phyloP scores from a whole-genome alignment of 2,888 invertebrate species.

The Gerris lacustris region DNA sequence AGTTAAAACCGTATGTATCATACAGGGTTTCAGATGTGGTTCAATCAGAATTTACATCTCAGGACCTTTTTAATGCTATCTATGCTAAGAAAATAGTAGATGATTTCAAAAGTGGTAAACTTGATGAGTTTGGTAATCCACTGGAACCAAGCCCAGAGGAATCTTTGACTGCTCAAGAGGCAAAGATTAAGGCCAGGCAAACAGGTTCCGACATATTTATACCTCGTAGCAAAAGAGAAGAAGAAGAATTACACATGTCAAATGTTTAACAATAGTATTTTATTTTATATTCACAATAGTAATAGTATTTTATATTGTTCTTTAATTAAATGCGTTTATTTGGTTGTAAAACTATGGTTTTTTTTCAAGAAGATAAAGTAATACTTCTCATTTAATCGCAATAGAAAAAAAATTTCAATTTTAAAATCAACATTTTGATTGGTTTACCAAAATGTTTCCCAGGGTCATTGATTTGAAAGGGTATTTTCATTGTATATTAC shows the following conservation, averaged over 20 bases:
- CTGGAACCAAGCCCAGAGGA: constrained; percentile 61
- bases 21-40: constrained; percentile 61
- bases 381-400: too few species aligned
- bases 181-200: constrained; percentile 52
- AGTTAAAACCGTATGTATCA: constrained; percentile 87
- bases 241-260: constrained; percentile 18
- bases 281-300: not conserved
- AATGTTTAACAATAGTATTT: not conserved
- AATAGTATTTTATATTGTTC: constrained; percentile 12
- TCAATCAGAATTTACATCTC: constrained; percentile 69
- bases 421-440: too few species aligned
- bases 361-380: too few species aligned
- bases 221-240: constrained; percentile 22
- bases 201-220: constrained; percentile 72
- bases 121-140: constrained; percentile 55
- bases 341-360: too few species aligned
- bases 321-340: not conserved
- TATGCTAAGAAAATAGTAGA: constrained; percentile 66
- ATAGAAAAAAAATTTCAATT: too few species aligned
- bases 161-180: constrained; percentile 56
- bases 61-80: constrained; percentile 67
- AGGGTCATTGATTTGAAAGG: too few species aligned
- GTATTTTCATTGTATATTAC: too few species aligned
- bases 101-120: constrained; percentile 58
- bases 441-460: too few species aligned